phyloP scores from a whole-genome alignment of 1,140 invertebrate genomes.

The Zaprionus nigranus region DNA sequence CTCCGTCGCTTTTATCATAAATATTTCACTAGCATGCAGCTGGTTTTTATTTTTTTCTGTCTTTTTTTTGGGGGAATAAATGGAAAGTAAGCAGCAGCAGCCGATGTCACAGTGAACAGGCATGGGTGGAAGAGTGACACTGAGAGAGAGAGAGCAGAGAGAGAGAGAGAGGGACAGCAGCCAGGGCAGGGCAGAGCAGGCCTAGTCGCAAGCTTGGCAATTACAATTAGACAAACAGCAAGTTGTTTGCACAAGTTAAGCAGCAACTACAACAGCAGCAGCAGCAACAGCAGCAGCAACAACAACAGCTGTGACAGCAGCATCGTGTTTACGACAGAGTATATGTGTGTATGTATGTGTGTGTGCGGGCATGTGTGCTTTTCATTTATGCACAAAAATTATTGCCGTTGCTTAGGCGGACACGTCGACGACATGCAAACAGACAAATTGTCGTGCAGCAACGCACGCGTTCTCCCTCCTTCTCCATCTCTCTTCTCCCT shows the following conservation, averaged over 20 bases:
- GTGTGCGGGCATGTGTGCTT: slow-evolving; percentile 62
- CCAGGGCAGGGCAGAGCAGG: slow-evolving; percentile 40
- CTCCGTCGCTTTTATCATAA: slow-evolving; percentile 53
- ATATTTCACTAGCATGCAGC: slow-evolving; percentile 69
- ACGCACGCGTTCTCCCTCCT: slow-evolving; percentile 44
- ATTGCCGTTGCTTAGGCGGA: slow-evolving; percentile 79
- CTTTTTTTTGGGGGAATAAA: slow-evolving; percentile 30
- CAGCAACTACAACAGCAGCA: slow-evolving; percentile 59
- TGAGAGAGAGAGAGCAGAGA: background rate
- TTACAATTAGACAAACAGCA: slow-evolving; percentile 83
- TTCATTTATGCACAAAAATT: slow-evolving; percentile 82
- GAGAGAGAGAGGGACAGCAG: background rate
- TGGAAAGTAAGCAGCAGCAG: slow-evolving; percentile 57
- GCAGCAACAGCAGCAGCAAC: slow-evolving; percentile 34
- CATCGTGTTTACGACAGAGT: slow-evolving; percentile 8
- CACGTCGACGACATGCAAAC: slow-evolving; percentile 73
- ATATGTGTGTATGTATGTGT: slow-evolving; percentile 5
- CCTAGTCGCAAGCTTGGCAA: slow-evolving; percentile 71
- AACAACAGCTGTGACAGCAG: slow-evolving; percentile 49
- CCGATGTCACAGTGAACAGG: background rate
- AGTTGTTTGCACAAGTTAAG: slow-evolving; percentile 78
- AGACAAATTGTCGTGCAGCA: slow-evolving; percentile 77
- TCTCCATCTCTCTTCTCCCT: background rate
- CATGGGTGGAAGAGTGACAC: background rate
- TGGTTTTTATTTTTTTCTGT: slow-evolving; percentile 25